Base-by-base conservation (phyloP, 2,797 vertebrate genomes). In the Acrossocheilus wenchowensis region DNA sequence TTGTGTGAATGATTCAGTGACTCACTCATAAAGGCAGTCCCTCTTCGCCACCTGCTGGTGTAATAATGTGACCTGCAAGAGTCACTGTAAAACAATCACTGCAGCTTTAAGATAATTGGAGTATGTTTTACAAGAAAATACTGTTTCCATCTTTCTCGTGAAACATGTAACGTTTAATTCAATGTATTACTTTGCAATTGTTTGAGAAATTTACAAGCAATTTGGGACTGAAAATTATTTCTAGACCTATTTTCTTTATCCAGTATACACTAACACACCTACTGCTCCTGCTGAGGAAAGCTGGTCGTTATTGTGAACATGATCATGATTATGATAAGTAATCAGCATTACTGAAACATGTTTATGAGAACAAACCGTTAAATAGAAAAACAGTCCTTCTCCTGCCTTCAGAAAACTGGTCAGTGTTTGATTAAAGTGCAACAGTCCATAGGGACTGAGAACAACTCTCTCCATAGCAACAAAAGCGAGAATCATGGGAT, bases 401-500 rank as follows among this genome's bases (percentile, higher is more conserved):
- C 3, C 23, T 78, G 62, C 36, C 30, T 84, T 66, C 34, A 84
- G 30, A 83, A 83, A 77, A 66, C 60, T 45, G 64, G 50, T 45
- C 36, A 6, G 75, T 54, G 74, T 85, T 85, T 85, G n/a, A 85
- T 69, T 85, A 50, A 74, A 71, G 78, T 80, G 68, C 30, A 50
- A 34, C 78, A 41, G 66, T 39, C 78, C 78, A 81, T 39, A 26
- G 54, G 64, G 69, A 73, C 52, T 30, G 34, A 74, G 43, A 26
- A 71, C n/a, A 36, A 52, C 41, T 54, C 69, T 86, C 54, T 36
- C 48, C 78, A 81, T 66, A 85, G 75, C 69, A 86, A 79, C 84
- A 72, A 72, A 78, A 50, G 41, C 69, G 75, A 81, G 78, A 86
- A 75, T 86, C 78, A 86, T 66, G 78, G 85, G 85, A 80, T 81